A percentile compares a stretch with the other conserved stretches of the same genome.
These are phyloP conservation scores for Leucozona laternaria DNA, from an alignment of 2,888 invertebrate genomes.

Conservation along the genomic window DNA sequence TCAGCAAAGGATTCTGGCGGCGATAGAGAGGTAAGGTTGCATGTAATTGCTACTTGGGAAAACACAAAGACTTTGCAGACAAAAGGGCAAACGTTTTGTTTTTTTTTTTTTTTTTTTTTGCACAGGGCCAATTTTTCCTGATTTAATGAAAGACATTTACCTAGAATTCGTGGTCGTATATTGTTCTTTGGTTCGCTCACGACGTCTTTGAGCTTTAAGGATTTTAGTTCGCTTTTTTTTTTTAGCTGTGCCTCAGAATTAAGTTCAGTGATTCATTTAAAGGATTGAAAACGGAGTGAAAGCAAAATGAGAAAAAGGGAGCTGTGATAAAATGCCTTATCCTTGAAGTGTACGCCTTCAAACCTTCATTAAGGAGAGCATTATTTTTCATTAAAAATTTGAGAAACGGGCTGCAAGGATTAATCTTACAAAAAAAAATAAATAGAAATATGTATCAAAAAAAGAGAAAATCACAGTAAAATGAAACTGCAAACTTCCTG, in stretches of 20 bases:
- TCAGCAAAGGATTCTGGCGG: constrained; percentile 2
- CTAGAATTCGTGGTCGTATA: constrained; percentile 20
- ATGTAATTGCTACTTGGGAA: constrained; percentile 17
- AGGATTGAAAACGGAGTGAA: constrained; percentile 6
- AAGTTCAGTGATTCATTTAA: constrained; percentile 19
- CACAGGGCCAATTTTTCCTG: constrained; percentile 44
- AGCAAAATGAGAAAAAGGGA: neutral
- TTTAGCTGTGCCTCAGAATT: neutral
- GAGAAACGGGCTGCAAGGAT: constrained; percentile 3
- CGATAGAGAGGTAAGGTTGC: neutral
- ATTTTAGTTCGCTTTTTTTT: neutral
- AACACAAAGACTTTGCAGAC: neutral
- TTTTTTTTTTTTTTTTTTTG: neutral
- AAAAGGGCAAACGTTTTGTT: neutral
- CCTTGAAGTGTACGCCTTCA: constrained; percentile 2
- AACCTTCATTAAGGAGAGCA: constrained; percentile 33
- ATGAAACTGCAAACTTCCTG: neutral
- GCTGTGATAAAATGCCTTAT: constrained; percentile 3
- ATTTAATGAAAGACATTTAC: constrained; percentile 60
- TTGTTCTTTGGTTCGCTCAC: constrained; percentile 10
- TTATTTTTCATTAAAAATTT: constrained; percentile 27
- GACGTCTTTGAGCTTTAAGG: constrained; percentile 12
- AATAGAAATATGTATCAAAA: neutral
- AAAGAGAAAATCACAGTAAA: neutral
- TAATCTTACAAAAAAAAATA: neutral